Evolutionary conservation across 2,888 invertebrate genomes (phyloP).

Genomic region (Drosophila kanekoi): DNA sequence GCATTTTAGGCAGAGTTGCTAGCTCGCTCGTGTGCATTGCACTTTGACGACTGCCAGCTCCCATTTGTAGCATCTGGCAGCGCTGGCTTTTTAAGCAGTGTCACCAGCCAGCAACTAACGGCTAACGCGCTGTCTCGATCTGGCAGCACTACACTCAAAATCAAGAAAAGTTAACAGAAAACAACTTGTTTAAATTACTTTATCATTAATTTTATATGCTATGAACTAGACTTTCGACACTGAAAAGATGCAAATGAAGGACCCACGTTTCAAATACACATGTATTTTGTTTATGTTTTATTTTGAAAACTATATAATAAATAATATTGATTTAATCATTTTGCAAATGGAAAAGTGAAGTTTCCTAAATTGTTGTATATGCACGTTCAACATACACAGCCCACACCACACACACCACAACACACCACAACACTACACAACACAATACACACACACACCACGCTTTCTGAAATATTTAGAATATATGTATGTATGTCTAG

Average conservation of each 20-base stretch:
- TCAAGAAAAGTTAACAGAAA: too few relatives aligned
- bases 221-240: too few relatives aligned
- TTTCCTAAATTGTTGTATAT: conserved; percentile 22
- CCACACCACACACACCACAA: conserved; percentile 2
- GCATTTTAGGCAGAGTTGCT: neutral
- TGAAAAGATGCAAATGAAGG: neutral
- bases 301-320: conserved; percentile 73
- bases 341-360: conserved; percentile 52
- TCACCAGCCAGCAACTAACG: conserved; percentile 1
- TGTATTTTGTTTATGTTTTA: conserved; percentile 42
- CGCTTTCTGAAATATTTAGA: neutral
- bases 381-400: conserved; percentile 6
- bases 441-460: conserved; percentile 6
- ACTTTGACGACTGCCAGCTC: too few relatives aligned
- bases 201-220: neutral
- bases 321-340: conserved; percentile 64
- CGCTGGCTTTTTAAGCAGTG: neutral
- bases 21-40: too few relatives aligned
- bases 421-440: conserved; percentile 2
- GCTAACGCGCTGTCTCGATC: neutral
- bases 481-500: conserved; percentile 15
- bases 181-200: neutral
- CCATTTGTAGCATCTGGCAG: neutral
- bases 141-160: neutral
- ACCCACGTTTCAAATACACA: conserved; percentile 10